A percentile compares a stretch with the other conserved stretches of the same genome.
phyloP scores from a whole-genome alignment of 2,888 invertebrate species.

The Scaptomyza caliginosa region DNA sequence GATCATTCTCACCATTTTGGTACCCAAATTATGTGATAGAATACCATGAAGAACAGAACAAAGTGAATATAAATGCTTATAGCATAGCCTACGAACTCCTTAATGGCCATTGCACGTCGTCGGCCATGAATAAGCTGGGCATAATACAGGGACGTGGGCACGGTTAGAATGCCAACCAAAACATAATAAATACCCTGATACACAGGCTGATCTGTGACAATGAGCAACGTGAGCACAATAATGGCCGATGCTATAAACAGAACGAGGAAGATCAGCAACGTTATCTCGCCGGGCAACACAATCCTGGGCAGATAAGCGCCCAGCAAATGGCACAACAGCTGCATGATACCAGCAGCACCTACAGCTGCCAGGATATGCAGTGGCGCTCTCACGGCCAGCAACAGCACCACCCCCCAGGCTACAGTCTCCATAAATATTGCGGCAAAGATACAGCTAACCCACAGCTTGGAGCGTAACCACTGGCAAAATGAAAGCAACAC shows the following conservation, averaged over 20 bases:
- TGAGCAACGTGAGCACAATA: slow-evolving; percentile 15
- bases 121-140: slow-evolving; percentile 40
- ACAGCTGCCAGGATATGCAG: neutral
- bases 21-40: slow-evolving; percentile 27
- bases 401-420: slow-evolving; percentile 14
- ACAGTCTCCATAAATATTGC: slow-evolving; percentile 24
- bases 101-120: slow-evolving; percentile 9
- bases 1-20: neutral
- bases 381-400: slow-evolving; percentile 12
- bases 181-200: slow-evolving; percentile 26
- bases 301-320: slow-evolving; percentile 33
- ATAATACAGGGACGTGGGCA: slow-evolving; percentile 24
- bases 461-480: neutral
- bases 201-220: slow-evolving; percentile 3
- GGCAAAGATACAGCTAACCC: slow-evolving; percentile 14
- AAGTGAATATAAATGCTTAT: slow-evolving; percentile 27
- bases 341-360: neutral
- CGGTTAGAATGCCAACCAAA: slow-evolving; percentile 1
- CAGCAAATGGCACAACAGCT: slow-evolving; percentile 10
- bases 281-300: slow-evolving; percentile 40
- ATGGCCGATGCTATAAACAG: slow-evolving; percentile 5
- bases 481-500: slow-evolving; percentile 6
- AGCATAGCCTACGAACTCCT: slow-evolving; percentile 26
- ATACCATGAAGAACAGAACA: slow-evolving; percentile 23
- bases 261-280: slow-evolving; percentile 11